phyloP scores from a whole-genome alignment of 2,113 vertebrate species.

The Albula glossodonta region DNA sequence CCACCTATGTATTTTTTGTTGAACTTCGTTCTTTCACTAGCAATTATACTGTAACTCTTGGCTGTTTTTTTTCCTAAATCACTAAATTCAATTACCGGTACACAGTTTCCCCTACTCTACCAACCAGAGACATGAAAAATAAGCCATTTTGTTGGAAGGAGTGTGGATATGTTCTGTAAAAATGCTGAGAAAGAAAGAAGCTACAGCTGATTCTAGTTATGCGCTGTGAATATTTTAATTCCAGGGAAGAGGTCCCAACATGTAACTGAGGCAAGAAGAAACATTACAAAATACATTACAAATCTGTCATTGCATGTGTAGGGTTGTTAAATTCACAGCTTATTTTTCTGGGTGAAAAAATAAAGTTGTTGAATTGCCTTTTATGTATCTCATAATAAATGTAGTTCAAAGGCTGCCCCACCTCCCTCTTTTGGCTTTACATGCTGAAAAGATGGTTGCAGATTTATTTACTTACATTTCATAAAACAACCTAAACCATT shows the following conservation, averaged over 20 bases:
- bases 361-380: no score
- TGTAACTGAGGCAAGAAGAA: background rate
- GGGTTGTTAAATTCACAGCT: background rate
- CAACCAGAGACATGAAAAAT: conserved; percentile 41
- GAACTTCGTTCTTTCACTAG: conserved; percentile 58
- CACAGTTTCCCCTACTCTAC: conserved; percentile 44
- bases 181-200: conserved; percentile 10
- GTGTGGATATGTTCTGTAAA: conserved; percentile 26
- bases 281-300: background rate
- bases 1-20: conserved; percentile 57
- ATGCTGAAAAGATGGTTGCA: no score
- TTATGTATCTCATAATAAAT: background rate
- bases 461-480: no score
- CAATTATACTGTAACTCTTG: conserved; percentile 56
- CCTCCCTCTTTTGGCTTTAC: no score
- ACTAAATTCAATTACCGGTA: conserved; percentile 59
- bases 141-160: conserved; percentile 36
- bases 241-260: conserved; percentile 8
- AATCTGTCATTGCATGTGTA: background rate
- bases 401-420: no score
- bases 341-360: background rate
- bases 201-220: conserved; percentile 19
- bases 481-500: no score
- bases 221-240: conserved; percentile 26
- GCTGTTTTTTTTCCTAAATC: conserved; percentile 51